Conservation (phyloP, 2,888 invertebrate genomes). For the Sclerodermus sp. region DNA sequence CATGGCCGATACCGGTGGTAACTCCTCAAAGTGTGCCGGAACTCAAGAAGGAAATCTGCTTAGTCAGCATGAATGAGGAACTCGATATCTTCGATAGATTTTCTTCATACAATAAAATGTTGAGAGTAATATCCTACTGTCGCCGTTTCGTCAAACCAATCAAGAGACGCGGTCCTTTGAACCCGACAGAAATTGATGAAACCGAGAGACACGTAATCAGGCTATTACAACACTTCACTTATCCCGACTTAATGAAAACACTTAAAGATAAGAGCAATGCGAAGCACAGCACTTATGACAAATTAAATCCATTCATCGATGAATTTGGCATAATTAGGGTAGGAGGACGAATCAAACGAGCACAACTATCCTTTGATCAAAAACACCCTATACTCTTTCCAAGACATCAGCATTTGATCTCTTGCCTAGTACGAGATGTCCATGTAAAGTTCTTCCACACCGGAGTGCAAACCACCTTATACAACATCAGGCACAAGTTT, state of each 20-base stretch:
- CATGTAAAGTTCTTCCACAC: conserved; percentile 27
- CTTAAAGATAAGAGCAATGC: background rate
- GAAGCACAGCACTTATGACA: background rate
- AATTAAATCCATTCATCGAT: conserved; percentile 26
- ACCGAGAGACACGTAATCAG: background rate
- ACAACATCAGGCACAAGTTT: conserved; percentile 19
- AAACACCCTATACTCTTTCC: conserved; percentile 36
- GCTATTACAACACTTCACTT: background rate
- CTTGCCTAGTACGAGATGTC: conserved; percentile 25
- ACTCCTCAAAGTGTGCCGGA: too few species aligned
- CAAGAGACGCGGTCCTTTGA: background rate
- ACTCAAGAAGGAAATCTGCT: too few species aligned
- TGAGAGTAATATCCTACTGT: background rate
- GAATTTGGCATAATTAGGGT: conserved; percentile 27
- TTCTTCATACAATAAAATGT: background rate
- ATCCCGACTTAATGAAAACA: background rate
- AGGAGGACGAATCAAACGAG: too few species aligned
- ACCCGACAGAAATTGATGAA: background rate
- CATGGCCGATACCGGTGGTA: too few species aligned
- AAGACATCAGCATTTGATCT: conserved; percentile 26
- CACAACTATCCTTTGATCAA: conserved; percentile 15
- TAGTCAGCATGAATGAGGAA: too few species aligned
- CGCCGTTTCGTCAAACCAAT: background rate
- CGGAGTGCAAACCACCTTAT: conserved; percentile 30
- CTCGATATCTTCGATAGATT: too few species aligned